Evolutionary conservation across 2,797 vertebrate genomes (phyloP).

Genomic region (Hypotaenidia okinawae): DNA sequence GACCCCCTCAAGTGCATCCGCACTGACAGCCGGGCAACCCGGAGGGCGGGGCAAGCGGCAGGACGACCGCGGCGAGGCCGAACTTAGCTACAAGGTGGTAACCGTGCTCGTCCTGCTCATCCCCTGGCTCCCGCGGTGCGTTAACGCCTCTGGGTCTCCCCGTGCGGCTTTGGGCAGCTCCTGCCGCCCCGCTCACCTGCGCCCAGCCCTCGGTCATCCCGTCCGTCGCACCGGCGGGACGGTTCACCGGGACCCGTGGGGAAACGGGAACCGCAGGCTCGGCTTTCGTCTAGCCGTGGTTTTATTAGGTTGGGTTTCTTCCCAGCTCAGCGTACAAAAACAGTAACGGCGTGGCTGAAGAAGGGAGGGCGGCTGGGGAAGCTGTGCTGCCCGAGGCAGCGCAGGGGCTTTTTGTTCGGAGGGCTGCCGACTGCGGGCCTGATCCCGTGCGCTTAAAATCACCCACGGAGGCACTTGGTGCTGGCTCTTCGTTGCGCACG

Average conservation of each 20-base stretch:
- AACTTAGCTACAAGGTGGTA: not conserved
- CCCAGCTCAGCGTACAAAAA: not conserved
- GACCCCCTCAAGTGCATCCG: not conserved
- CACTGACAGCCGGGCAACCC: not conserved
- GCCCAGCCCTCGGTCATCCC: not conserved
- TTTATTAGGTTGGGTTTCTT: not conserved
- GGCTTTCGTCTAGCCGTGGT: too few relatives aligned
- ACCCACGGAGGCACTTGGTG: not conserved
- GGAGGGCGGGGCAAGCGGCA: not conserved
- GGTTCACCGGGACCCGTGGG: not conserved
- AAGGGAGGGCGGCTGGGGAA: too few relatives aligned
- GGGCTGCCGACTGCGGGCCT: too few relatives aligned
- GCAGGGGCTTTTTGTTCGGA: too few relatives aligned
- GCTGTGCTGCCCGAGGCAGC: not conserved
- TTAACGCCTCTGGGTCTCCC: not conserved
- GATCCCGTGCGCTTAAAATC: not conserved
- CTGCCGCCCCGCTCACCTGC: not conserved
- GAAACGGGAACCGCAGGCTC: not conserved
- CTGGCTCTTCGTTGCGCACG: fast-evolving
- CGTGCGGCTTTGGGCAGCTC: too few relatives aligned
- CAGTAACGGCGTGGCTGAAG: too few relatives aligned
- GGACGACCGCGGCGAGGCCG: not conserved
- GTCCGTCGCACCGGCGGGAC: not conserved
- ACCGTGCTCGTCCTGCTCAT: too few relatives aligned
- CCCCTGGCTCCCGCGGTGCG: too few relatives aligned